Evolutionary conservation across 2,888 invertebrate genomes (phyloP), one percentile per base, ranked within the genome.

Genomic region (Colostygia pectinataria): DNA sequence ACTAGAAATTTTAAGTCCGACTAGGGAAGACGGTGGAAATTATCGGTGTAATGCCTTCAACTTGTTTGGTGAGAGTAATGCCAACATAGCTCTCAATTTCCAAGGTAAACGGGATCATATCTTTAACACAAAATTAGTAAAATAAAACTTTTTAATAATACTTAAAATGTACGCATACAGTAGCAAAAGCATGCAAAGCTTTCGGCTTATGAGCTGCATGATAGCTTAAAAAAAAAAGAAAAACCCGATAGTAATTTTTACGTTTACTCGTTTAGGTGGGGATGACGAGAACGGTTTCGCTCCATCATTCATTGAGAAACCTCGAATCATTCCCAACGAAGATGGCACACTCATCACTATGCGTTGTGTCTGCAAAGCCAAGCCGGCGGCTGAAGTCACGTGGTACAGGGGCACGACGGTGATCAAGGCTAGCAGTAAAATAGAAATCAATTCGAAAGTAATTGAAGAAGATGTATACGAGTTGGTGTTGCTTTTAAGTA

Each of bases 11-110:
- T 94, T 95, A 85, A 97, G 98, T 90, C 99, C 99, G 45, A 97
- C 97, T 61, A 96, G 95, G 78, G 96, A 96, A 77, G 99, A 99
- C 89, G 99, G 99, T 74, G 99, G 99, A 69, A 97, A 97, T 90
- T 99, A 99, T 92, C 95, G 99, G 80, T 99, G 99, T 92, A 99
- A 99, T 90, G 99, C 99, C 74, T 96, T 98, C 92, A 99, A 99
- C 93, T 94, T 95, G 86, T 96, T 95, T 90, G 99, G 99, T 88
- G 99, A 99, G 93, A 98, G 98, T 92, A 99, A 99, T 92, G 99
- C 99, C 74, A 99, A 99, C 91, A 99, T 99, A 92, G 98, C 99
- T 80, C 96, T 99, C 80, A 99, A 99, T 91, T 98, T 99, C 93
- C 97, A 98, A 96, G 98, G 98, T 97, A 95, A 93, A 68, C 20